Evolutionary conservation across 1,140 invertebrate species (phyloP), one percentile per base, ranked within the genome.

Genomic region (Pissodes strobi): DNA sequence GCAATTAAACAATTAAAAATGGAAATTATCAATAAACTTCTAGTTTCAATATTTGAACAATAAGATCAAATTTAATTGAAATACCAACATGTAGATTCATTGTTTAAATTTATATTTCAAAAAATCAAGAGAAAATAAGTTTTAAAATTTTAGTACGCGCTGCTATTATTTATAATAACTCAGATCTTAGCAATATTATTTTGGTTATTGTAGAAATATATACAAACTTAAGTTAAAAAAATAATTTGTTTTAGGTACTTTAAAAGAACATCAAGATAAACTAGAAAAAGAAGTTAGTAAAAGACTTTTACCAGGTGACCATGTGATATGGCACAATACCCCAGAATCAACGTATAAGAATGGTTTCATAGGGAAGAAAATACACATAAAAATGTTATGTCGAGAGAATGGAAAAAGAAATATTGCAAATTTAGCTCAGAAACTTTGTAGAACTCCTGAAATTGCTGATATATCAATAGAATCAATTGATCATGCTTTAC

Each of bases 251-350:
- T 66, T 76, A 88, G 87, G 86, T 65, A 66, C 78, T 46, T 74
- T 88, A 51, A 81, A 83, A 64, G 78, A 82, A 68, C 79, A 83
- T 64, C 82, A 87, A 72, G 78, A 81, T 21, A 71, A 79, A 60
- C 73, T 88, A 12, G 83, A 82, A 68, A 70, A 78, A 51, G 81
- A 82, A 72, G 77, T 87, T 27, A 79, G 82, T 63, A 80, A 74
- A 66, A 71, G 75, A 59, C 8, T 55, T 82, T 81, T 71, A 79
- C 79, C 58, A 79, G 82, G 64, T 72, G 79, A 51, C 34, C 78
- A 82, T 66, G 80, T 87, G 60, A 82, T 83, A 68, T 87, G 84
- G 85, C 78, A 81, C 34, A 77, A 76, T 67, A 78, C 76, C 67
- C 70, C 79, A 67, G 68, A 80, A 69, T 81, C 79, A 71, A 76